These are phyloP conservation scores for Channa striata DNA, from an alignment of 2,797 vertebrate species.

Conservation along the genomic window DNA sequence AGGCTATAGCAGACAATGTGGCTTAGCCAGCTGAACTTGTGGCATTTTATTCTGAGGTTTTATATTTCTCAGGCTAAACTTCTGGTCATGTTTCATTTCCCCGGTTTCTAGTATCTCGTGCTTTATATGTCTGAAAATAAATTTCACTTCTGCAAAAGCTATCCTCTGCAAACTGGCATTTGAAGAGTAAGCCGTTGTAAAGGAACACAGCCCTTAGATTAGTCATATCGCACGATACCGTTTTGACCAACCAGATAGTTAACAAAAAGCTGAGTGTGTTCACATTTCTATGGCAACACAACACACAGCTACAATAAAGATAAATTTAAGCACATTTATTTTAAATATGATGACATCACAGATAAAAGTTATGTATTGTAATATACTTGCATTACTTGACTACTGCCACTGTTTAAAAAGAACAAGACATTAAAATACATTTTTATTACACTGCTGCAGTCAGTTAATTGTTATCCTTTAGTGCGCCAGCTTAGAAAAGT, in stretches of 20 bases:
- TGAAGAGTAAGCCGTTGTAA: neutral
- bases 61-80: neutral
- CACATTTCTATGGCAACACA: constrained; percentile 21
- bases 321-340: neutral
- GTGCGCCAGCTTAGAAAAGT: too few relatives aligned
- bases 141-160: constrained; percentile 66
- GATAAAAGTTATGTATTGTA: neutral
- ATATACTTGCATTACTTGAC: too few relatives aligned
- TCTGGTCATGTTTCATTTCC: constrained; percentile 25
- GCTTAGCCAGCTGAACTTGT: neutral
- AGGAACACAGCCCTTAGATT: neutral
- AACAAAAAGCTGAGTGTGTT: neutral
- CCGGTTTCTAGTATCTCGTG: constrained; percentile 25
- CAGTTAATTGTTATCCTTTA: constrained; percentile 33
- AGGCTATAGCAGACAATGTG: neutral
- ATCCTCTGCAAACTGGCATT: neutral
- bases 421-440: too few relatives aligned
- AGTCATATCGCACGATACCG: neutral
- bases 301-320: neutral
- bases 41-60: neutral
- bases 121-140: constrained; percentile 32
- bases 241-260: neutral
- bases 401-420: neutral
- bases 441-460: constrained; percentile 15
- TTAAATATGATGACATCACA: neutral